phyloP scores from a whole-genome alignment of 2,113 vertebrate genomes.

The Butastur rufipennis region DNA sequence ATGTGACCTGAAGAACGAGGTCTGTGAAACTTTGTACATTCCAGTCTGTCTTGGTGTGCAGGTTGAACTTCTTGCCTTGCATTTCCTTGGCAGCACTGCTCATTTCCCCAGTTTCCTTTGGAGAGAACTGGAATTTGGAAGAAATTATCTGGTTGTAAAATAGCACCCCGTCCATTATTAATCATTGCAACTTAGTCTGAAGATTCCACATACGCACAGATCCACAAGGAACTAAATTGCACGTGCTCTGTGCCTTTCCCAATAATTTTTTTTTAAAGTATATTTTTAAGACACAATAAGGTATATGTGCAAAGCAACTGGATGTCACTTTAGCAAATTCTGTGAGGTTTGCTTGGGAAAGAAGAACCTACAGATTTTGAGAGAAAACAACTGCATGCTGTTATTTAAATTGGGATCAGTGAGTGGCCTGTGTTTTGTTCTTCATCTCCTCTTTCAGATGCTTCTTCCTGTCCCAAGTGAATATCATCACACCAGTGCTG shows the following conservation, averaged over 20 bases:
- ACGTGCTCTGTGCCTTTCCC: neutral
- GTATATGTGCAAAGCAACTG: neutral
- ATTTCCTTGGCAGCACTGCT: neutral
- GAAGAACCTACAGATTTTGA: neutral
- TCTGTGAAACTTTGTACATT: neutral
- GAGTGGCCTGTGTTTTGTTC: neutral
- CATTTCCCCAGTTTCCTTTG: neutral
- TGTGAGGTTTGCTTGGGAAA: neutral
- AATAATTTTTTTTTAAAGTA: neutral
- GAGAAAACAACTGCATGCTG: neutral
- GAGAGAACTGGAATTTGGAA: constrained; percentile 27
- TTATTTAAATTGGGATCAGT: neutral
- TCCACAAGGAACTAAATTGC: neutral
- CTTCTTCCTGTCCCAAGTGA: neutral
- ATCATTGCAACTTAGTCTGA: neutral
- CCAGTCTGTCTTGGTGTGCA: neutral
- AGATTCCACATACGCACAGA: neutral
- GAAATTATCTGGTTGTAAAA: neutral
- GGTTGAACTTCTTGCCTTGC: neutral
- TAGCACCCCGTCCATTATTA: neutral
- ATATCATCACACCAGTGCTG: fast-evolving
- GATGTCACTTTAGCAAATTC: neutral
- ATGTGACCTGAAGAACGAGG: constrained; percentile 8
- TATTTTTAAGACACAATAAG: neutral
- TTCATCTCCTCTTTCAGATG: neutral